phyloP scores from a whole-genome alignment of 2,113 vertebrate genomes.

The Prunella himalayana region DNA sequence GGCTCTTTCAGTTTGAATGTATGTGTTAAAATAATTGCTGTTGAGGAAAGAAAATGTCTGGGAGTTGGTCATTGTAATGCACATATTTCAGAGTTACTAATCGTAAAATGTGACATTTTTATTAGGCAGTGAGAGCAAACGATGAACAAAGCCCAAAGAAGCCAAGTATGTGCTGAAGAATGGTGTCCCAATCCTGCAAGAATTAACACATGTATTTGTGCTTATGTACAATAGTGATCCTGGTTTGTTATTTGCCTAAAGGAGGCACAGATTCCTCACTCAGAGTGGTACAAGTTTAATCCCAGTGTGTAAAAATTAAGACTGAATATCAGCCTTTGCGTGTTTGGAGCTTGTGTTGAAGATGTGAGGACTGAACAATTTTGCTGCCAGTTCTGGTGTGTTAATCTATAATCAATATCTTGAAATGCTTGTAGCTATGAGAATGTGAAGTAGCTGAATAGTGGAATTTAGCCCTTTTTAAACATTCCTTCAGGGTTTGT shows the following conservation, averaged over 20 bases:
- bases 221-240: not conserved
- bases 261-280: not conserved
- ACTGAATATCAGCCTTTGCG: not conserved
- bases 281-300: not conserved
- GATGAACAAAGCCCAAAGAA: not conserved
- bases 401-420: not conserved
- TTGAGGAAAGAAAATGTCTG: not conserved
- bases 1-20: not conserved
- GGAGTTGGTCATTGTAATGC: not conserved
- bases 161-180: not conserved
- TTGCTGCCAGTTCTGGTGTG: not conserved
- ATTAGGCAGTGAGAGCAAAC: not conserved
- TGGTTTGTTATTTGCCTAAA: not conserved
- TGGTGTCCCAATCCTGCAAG: not conserved
- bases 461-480: not conserved
- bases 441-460: not conserved
- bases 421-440: not conserved
- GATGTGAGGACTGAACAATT: not conserved
- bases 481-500: not conserved
- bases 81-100: not conserved
- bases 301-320: not conserved
- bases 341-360: not conserved
- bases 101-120: not conserved
- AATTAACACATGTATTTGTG: not conserved
- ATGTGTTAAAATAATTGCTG: not conserved